Base-by-base conservation (phyloP, 2,113 vertebrate genomes). In the Eurystomus gularis region DNA sequence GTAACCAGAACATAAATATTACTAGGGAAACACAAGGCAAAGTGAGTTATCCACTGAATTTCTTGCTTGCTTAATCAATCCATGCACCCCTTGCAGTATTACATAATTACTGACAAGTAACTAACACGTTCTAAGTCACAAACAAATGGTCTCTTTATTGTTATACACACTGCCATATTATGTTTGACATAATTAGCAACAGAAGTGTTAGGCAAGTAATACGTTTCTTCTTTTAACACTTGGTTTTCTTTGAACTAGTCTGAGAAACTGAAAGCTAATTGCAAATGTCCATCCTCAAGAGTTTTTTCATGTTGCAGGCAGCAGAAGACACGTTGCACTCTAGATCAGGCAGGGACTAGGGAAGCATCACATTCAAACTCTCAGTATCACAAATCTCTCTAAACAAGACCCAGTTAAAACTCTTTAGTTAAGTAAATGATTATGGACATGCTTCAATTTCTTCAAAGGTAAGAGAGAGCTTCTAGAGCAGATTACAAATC, bases 211-310 rank as follows among this genome's bases (percentile, higher is more conserved):
- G 55, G 93, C 73, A 82, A 73, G 64, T 4, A 93, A 88, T 95
- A 97, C 79, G 26, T 93, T 96, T 83, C 75, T 95, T 97, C 68
- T 88, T 95, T 96, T 72, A 94, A 92, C 44, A 64, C 25, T 60
- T 91, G 39, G 5, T 82, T 92, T 98, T 91, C 97, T 94, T 79
- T 95, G 97, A 98, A 87, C 72, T 46, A 92, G 37, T 83, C 96
- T 97, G 92, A 98, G 82, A 97, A 97, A 96, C 94, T 87, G 97
- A 97, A 82, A 88, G 95, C 86, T 98, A 98, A 98, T 97, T 98
- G 97, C 97, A 97, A 97, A 88, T 65, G 80, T 77, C 48, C 54
- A 58, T 78, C 96, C 91, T 61, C 26, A 94, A 89, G 33, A 93
- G 80, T 95, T 94, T 97, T 90, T 97, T 98, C 96, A 97, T 94